These are phyloP conservation scores for Pontoporia blainvillei DNA, from an alignment of 2,113 vertebrate species.

Conservation along the genomic window DNA sequence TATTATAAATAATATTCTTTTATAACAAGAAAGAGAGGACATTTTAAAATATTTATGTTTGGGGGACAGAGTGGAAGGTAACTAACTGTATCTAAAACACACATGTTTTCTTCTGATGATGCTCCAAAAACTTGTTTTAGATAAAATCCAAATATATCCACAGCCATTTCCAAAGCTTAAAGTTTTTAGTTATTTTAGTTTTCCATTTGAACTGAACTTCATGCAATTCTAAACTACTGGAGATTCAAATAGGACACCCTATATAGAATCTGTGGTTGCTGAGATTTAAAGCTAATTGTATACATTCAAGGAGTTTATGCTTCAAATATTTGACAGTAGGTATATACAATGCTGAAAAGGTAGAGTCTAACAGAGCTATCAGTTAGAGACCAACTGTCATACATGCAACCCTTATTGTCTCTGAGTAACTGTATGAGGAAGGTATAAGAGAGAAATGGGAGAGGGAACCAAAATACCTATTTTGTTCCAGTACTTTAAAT, in stretches of 20 bases:
- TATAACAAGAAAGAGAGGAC: too few species aligned
- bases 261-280: background rate
- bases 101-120: background rate
- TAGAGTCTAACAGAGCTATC: background rate
- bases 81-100: background rate
- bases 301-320: background rate
- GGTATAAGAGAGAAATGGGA: background rate
- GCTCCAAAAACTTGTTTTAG: background rate
- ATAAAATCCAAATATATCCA: conserved; percentile 18
- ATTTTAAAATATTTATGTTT: too few species aligned
- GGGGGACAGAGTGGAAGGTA: background rate
- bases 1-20: too few species aligned
- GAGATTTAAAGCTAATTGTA: background rate
- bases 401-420: background rate
- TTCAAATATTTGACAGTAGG: background rate
- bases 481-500: background rate
- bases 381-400: background rate
- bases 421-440: background rate
- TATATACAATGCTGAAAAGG: background rate
- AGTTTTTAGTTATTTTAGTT: background rate
- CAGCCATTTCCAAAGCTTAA: background rate
- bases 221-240: background rate
- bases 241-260: background rate
- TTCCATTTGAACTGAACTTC: background rate
- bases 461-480: background rate